phyloP scores from a whole-genome alignment of 1,140 invertebrate genomes.

The Teleogryllus occipitalis region DNA sequence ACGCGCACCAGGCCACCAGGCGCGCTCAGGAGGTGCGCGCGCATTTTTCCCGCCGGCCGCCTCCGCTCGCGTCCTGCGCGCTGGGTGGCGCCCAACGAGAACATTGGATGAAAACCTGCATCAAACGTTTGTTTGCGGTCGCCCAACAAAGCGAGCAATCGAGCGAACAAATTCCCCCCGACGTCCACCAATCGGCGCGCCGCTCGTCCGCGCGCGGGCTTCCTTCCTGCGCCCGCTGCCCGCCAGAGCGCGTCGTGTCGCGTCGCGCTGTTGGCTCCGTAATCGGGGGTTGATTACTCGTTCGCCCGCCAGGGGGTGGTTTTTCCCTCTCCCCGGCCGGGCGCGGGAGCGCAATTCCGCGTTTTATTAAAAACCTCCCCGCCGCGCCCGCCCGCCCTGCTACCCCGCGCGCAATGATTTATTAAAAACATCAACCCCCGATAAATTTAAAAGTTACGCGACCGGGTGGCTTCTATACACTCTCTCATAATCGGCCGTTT shows the following conservation, averaged over 20 bases:
- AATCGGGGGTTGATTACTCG: too few relatives aligned
- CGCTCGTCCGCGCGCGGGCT: too few relatives aligned
- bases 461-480: not conserved
- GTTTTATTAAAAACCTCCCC: not conserved
- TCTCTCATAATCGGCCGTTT: too few relatives aligned
- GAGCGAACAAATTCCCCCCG: not conserved
- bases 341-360: not conserved
- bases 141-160: not conserved
- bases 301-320: too few relatives aligned
- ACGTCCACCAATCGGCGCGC: too few relatives aligned
- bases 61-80: not conserved
- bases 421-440: not conserved
- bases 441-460: not conserved
- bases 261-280: too few relatives aligned
- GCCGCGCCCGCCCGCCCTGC: too few relatives aligned
- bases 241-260: too few relatives aligned
- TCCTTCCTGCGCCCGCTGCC: too few relatives aligned
- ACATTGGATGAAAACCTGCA: conserved; percentile 4
- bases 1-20: not conserved
- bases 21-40: not conserved
- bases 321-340: too few relatives aligned
- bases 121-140: not conserved
- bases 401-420: not conserved
- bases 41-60: not conserved
- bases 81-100: not conserved